Conservation (phyloP, 2,797 vertebrate species). For the Hypotaenidia philippensis region DNA sequence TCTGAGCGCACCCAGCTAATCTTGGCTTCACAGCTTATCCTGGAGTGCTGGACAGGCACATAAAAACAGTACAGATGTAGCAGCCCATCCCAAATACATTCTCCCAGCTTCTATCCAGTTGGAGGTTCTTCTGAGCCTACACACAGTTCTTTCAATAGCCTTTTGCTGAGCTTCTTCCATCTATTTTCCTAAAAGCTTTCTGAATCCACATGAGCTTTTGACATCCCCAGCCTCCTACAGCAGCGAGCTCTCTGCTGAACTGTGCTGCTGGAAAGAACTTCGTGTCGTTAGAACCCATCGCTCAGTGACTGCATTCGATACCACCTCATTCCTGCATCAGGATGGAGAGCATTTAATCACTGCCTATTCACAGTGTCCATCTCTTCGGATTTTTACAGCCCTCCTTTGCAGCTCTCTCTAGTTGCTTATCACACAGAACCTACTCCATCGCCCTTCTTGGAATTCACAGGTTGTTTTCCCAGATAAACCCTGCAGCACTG, state of each 20-base stretch:
- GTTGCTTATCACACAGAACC: background rate
- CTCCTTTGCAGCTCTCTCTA: background rate
- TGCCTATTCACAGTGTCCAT: background rate
- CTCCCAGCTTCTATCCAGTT: background rate
- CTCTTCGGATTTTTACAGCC: background rate
- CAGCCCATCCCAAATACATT: accelerated
- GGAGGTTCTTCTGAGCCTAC: background rate
- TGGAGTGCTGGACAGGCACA: background rate
- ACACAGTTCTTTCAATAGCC: accelerated
- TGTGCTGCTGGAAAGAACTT: background rate
- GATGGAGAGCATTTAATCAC: background rate
- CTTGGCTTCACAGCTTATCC: background rate
- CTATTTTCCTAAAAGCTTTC: background rate
- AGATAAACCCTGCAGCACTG: background rate
- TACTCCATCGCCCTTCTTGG: background rate
- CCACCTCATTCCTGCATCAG: background rate
- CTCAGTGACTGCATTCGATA: background rate
- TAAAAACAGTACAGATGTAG: accelerated
- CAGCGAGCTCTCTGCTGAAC: background rate
- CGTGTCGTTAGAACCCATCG: background rate
- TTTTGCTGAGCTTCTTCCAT: background rate
- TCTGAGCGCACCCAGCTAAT: no score
- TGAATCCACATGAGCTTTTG: background rate
- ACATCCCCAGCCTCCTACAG: background rate
- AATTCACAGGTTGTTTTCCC: background rate